Percentiles rank a stretch among this genome's conserved stretches.
Evolutionary conservation across 2,888 invertebrate species (phyloP).

Genomic region (Drosophila mercatorum): DNA sequence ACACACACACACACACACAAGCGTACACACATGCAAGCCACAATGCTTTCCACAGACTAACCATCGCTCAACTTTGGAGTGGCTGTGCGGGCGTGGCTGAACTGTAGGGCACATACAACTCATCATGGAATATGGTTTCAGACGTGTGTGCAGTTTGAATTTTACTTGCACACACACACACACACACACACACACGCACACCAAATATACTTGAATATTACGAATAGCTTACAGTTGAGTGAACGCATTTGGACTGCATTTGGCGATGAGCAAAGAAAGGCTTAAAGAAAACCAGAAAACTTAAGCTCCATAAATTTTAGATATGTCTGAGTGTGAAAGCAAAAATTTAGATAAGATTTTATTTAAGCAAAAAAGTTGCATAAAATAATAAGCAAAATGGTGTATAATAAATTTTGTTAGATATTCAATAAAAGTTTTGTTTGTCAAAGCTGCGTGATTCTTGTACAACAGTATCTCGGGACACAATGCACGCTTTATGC

Average conservation of each 20-base stretch:
- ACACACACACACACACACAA: neutral
- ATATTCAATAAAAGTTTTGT: neutral
- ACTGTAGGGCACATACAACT: conserved; percentile 29
- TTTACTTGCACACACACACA: conserved; percentile 1
- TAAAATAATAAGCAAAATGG: neutral
- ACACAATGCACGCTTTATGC: neutral
- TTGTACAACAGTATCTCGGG: neutral
- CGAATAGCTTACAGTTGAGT: conserved; percentile 24
- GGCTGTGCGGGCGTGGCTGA: conserved; percentile 15
- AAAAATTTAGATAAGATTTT: neutral
- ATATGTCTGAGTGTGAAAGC: neutral
- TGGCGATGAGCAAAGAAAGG: conserved; percentile 6
- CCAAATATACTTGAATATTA: conserved; percentile 4
- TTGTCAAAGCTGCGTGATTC: neutral
- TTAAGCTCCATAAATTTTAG: neutral
- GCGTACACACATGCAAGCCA: neutral
- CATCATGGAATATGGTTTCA: conserved; percentile 30
- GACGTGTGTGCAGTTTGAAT: conserved; percentile 31
- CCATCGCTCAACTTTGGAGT: conserved; percentile 13
- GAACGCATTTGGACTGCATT: conserved; percentile 36
- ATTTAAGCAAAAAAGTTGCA: neutral
- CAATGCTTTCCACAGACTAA: conserved; percentile 22
- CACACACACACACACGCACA: neutral
- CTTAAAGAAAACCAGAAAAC: neutral
- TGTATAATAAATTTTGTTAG: too few relatives aligned